Percentiles rank a stretch among this genome's conserved stretches.
Evolutionary conservation across 2,888 invertebrate species (phyloP).

Genomic region (Lordiphosa fenestrarum): DNA sequence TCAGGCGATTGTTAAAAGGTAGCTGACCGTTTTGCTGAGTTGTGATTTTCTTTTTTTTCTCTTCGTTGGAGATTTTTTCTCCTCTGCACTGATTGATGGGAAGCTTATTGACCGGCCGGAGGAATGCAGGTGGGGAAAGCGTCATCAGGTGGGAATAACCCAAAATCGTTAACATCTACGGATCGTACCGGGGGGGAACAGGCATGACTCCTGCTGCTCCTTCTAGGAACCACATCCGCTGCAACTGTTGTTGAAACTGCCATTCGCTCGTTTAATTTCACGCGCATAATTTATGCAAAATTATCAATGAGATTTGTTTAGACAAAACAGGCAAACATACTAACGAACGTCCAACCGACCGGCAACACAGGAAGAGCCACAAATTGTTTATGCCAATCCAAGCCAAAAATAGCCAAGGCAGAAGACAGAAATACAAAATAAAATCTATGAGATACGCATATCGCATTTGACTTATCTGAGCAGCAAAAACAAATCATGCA

Average conservation of each 20-base stretch:
- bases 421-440: constrained; percentile 4
- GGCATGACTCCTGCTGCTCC: neutral
- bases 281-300: constrained; percentile 61
- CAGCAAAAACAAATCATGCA: constrained; percentile 54
- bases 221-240: constrained; percentile 23
- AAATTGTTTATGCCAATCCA: constrained; percentile 52
- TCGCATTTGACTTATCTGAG: constrained; percentile 70
- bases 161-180: too few species aligned
- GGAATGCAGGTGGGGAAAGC: too few species aligned
- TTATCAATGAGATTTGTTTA: constrained; percentile 61
- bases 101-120: constrained; percentile 6
- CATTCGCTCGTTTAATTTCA: constrained; percentile 47
- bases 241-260: constrained; percentile 32
- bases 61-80: neutral
- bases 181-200: constrained; percentile 14
- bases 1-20: constrained; percentile 6
- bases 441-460: constrained; percentile 72
- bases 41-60: constrained; percentile 42
- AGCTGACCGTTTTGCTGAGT: constrained; percentile 59
- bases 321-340: constrained; percentile 44
- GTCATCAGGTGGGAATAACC: neutral
- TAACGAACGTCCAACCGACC: constrained; percentile 6
- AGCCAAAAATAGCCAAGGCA: constrained; percentile 32
- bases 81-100: constrained; percentile 5
- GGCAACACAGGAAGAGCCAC: constrained; percentile 51